These are phyloP conservation scores for Metallyticus violacea DNA, from an alignment of 2,888 invertebrate genomes.

Conservation along the genomic window DNA sequence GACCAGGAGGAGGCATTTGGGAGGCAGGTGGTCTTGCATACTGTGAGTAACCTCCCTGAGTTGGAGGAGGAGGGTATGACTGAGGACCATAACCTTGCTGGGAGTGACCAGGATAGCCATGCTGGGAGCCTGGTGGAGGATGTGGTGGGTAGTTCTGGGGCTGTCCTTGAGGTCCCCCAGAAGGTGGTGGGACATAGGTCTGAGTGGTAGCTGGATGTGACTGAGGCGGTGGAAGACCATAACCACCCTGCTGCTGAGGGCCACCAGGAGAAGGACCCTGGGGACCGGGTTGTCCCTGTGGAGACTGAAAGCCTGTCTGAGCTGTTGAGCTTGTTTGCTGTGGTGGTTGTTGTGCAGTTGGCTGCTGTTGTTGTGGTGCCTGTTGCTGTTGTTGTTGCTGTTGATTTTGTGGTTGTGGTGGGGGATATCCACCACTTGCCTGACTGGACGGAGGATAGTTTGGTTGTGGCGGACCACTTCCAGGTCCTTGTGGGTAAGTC, in stretches of 20 bases:
- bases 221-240: conserved; percentile 31
- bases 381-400: conserved; percentile 28
- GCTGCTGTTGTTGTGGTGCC: conserved; percentile 40
- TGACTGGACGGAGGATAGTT: conserved; percentile 59
- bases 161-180: conserved; percentile 25
- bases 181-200: conserved; percentile 31
- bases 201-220: conserved; percentile 32
- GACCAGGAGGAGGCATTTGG: conserved; percentile 58
- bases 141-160: conserved; percentile 32
- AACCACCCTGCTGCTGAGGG: conserved; percentile 29
- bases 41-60: conserved; percentile 58
- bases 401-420: conserved; percentile 22
- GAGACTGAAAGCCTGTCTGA: conserved; percentile 47
- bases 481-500: conserved; percentile 59
- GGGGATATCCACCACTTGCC: conserved; percentile 42
- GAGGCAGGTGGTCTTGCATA: conserved; percentile 59
- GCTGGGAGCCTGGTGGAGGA: conserved; percentile 38
- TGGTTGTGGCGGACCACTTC: conserved; percentile 28
- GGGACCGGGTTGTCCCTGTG: conserved; percentile 35
- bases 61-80: conserved; percentile 46
- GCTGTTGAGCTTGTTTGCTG: conserved; percentile 41
- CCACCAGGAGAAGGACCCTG: conserved; percentile 28
- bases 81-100: conserved; percentile 30
- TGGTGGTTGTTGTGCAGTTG: conserved; percentile 37
- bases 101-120: conserved; percentile 28